Evolutionary conservation across 2,113 vertebrate species (phyloP).

Genomic region (Anoplopoma fimbria): DNA sequence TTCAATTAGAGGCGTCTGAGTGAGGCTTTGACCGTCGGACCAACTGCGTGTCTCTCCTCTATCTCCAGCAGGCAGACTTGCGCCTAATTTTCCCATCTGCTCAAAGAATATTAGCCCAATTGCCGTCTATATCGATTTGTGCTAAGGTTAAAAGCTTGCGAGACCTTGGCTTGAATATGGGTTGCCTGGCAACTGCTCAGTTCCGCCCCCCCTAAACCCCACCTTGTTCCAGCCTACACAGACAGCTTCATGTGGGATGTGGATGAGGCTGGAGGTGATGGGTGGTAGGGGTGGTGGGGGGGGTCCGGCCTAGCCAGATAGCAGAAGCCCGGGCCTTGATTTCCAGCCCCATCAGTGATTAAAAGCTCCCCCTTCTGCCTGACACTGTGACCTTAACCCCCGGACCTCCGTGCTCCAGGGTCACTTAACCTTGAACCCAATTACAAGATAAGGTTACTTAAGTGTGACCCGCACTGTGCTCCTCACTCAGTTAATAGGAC

Average conservation of each 20-base stretch:
- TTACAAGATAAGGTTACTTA: slow-evolving; percentile 89
- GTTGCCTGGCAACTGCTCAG: slow-evolving; percentile 80
- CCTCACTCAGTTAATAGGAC: slow-evolving; percentile 83
- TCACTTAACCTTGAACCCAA: slow-evolving; percentile 90
- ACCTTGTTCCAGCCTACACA: slow-evolving; percentile 20
- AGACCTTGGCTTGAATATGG: slow-evolving; percentile 78
- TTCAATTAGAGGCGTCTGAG: slow-evolving; percentile 59
- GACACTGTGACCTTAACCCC: slow-evolving; percentile 84
- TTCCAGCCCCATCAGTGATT: slow-evolving; percentile 83
- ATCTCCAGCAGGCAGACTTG: slow-evolving; percentile 61
- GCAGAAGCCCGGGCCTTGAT: slow-evolving; percentile 77
- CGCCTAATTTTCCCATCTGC: slow-evolving; percentile 80
- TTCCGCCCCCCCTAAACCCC: slow-evolving; percentile 46
- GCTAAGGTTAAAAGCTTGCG: slow-evolving; percentile 83
- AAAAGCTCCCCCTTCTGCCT: slow-evolving; percentile 78
- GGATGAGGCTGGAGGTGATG: slow-evolving; percentile 38
- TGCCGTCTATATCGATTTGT: slow-evolving; percentile 78
- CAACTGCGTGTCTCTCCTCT: slow-evolving; percentile 36
- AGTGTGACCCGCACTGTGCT: slow-evolving; percentile 77
- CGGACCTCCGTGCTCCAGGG: slow-evolving; percentile 78
- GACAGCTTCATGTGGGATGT: slow-evolving; percentile 36
- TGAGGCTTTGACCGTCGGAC: slow-evolving; percentile 44
- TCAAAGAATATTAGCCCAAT: slow-evolving; percentile 82
- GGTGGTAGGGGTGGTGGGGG: slow-evolving; percentile 19
- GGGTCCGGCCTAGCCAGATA: slow-evolving; percentile 65